These are phyloP conservation scores for Lucilia sericata DNA, from an alignment of 1,140 invertebrate species.

Conservation along the genomic window DNA sequence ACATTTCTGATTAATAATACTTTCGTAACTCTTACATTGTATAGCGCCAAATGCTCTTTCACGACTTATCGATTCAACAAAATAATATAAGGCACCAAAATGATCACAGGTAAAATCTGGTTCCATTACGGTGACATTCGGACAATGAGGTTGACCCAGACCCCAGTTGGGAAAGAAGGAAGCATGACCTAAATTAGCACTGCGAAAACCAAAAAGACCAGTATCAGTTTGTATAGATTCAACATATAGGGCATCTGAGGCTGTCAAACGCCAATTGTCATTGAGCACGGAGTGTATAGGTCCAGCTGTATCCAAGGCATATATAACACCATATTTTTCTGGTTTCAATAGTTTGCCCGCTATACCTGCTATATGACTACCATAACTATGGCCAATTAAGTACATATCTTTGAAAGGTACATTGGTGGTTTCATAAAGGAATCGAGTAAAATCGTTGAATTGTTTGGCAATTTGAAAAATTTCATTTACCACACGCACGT, in stretches of 20 bases:
- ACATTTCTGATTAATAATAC: slow-evolving; percentile 46
- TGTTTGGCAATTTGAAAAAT: slow-evolving; percentile 47
- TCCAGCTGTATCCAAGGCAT: slow-evolving; percentile 70
- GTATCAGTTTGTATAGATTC: slow-evolving; percentile 77
- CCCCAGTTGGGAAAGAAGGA: slow-evolving; percentile 72
- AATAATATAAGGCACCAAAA: slow-evolving; percentile 62
- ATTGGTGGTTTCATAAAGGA: slow-evolving; percentile 52
- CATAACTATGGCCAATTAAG: slow-evolving; percentile 68
- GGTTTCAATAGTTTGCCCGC: slow-evolving; percentile 55
- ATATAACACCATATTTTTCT: slow-evolving; percentile 55
- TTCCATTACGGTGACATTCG: slow-evolving; percentile 48
- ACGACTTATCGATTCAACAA: slow-evolving; percentile 58
- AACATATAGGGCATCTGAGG: slow-evolving; percentile 72
- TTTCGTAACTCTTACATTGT: slow-evolving; percentile 46
- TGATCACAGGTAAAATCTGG: slow-evolving; percentile 63
- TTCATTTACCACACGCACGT: slow-evolving; percentile 46
- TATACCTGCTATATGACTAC: slow-evolving; percentile 67
- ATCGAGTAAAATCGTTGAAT: slow-evolving; percentile 60
- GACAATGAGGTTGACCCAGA: slow-evolving; percentile 70
- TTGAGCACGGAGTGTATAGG: slow-evolving; percentile 60
- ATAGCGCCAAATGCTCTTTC: slow-evolving; percentile 46
- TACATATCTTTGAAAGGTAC: slow-evolving; percentile 55
- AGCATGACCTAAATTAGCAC: slow-evolving; percentile 69
- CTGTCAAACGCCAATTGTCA: slow-evolving; percentile 67
- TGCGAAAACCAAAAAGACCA: slow-evolving; percentile 68